Percentiles rank a stretch among this genome's conserved stretches.
phyloP scores from a whole-genome alignment of 1,140 invertebrate species.

The Meloidogyne floridensis region DNA sequence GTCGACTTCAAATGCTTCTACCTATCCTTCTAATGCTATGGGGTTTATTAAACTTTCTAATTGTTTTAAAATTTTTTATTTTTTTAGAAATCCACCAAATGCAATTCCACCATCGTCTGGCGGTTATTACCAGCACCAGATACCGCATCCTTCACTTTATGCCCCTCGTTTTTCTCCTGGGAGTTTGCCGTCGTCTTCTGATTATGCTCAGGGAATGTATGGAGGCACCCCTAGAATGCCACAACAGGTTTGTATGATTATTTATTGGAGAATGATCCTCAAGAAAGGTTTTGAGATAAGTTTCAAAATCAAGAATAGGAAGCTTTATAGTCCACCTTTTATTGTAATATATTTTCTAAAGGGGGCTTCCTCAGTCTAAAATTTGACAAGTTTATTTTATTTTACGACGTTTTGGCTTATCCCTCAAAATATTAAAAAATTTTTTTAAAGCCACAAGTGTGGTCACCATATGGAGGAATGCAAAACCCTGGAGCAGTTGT shows the following conservation, averaged over 20 bases:
- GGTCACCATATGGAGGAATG: not conserved
- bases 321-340: too few relatives aligned
- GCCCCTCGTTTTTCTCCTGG: conserved; percentile 2
- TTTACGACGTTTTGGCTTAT: too few relatives aligned
- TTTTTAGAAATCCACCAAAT: conserved; percentile 5
- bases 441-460: not conserved
- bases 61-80: not conserved
- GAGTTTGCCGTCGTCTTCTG: not conserved
- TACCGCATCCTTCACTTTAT: conserved; percentile 1
- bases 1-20: conserved; percentile 24
- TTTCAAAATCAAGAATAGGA: too few relatives aligned
- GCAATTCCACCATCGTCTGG: not conserved
- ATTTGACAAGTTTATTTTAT: too few relatives aligned
- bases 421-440: not conserved
- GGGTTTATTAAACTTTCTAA: not conserved
- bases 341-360: too few relatives aligned
- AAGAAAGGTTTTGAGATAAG: too few relatives aligned
- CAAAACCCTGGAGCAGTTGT: conserved; percentile 35
- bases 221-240: not conserved
- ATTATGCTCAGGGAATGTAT: not conserved
- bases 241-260: not conserved
- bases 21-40: not conserved
- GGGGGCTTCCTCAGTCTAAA: too few relatives aligned
- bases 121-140: not conserved
- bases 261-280: too few relatives aligned